Evolutionary conservation across 2,113 vertebrate species (phyloP), one percentile per base, ranked within the genome.

Genomic region (Microcebus lehilahytsara): DNA sequence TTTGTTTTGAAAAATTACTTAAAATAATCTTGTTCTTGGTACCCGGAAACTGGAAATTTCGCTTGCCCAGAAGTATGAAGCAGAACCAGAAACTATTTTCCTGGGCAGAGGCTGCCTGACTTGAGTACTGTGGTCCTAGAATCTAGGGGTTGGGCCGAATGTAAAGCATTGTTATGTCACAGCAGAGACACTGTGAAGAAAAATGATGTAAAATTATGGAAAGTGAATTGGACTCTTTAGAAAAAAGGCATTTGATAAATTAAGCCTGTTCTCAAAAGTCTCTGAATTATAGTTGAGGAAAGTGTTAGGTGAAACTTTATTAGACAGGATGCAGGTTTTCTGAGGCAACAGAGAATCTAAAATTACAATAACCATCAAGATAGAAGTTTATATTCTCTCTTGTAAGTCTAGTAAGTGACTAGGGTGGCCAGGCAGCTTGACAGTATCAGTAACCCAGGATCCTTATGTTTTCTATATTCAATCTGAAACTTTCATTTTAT

Each of bases 11-110:
- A 95, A 97, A 97, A 91, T 89, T 66, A 92, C 49, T 93, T 89
- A 94, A 95, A 95, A 77, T 94, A 87, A 91, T 91, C 77, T 85
- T 71, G 34, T 71, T 93, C 89, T 96, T 89, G 49, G 62, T 96
- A 71, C 77, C 89, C 56, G 62, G 77, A 95, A 93, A 91, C 89
- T 93, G 69, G 91, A 93, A 97, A 69, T 96, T n/a, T 91, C 72
- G 32, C 67, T 96, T 95, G 80, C 69, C 69, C 27, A n/a, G 84
- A 64, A 86, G 72, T 46, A 51, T 62, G 96, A 97, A 96, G 40
- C 40, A 96, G 95, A 97, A 93, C 92, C 97, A 97, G 97, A 97
- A 96, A 95, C 96, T 91, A 30, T 89, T 95, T 97, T 96, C 69
- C 46, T 88, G 84, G 71, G 72, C 30, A 78, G 83, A 94, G 62